A percentile compares a stretch with the other conserved stretches of the same genome.
Conservation (phyloP, 2,797 vertebrate species). For the Anguilla marmorata region DNA sequence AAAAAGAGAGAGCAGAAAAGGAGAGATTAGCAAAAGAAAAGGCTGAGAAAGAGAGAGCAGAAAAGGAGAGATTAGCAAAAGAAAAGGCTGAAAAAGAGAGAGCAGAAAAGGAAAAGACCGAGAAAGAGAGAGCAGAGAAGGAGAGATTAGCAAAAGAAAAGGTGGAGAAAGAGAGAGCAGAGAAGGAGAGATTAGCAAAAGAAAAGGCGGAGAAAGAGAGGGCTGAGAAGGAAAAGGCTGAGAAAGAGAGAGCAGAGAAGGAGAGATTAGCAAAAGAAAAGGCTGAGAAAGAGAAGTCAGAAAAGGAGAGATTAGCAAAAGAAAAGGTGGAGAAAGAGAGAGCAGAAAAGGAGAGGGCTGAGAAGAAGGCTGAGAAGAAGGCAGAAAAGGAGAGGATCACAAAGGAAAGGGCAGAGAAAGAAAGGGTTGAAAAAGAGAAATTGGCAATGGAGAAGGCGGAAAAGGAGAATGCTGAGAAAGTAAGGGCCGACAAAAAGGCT, state of each 20-base stretch:
- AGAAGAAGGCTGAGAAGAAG: constrained; percentile 26
- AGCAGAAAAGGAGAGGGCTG: constrained; percentile 42
- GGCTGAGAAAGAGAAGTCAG: background rate
- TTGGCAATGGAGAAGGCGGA: constrained; percentile 28
- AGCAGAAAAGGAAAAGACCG: constrained; percentile 27
- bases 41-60: constrained; percentile 12
- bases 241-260: constrained; percentile 35
- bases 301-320: constrained; percentile 50
- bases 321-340: constrained; percentile 59
- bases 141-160: constrained; percentile 22
- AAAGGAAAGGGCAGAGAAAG: constrained; percentile 28
- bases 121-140: background rate
- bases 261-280: constrained; percentile 23
- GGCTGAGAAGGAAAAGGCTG: constrained; percentile 20
- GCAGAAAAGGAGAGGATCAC: constrained; percentile 19
- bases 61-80: constrained; percentile 27
- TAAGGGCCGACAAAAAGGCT: constrained; percentile 31
- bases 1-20: constrained; percentile 25
- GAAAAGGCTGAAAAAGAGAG: constrained; percentile 34
- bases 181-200: constrained; percentile 12
- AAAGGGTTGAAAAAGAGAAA: constrained; percentile 16
- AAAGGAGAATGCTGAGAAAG: constrained; percentile 38
- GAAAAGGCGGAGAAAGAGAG: constrained; percentile 5
- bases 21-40: constrained; percentile 30
- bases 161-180: constrained; percentile 8